These are phyloP conservation scores for Stercorarius parasiticus DNA, from an alignment of 2,113 vertebrate genomes.

Conservation along the genomic window DNA sequence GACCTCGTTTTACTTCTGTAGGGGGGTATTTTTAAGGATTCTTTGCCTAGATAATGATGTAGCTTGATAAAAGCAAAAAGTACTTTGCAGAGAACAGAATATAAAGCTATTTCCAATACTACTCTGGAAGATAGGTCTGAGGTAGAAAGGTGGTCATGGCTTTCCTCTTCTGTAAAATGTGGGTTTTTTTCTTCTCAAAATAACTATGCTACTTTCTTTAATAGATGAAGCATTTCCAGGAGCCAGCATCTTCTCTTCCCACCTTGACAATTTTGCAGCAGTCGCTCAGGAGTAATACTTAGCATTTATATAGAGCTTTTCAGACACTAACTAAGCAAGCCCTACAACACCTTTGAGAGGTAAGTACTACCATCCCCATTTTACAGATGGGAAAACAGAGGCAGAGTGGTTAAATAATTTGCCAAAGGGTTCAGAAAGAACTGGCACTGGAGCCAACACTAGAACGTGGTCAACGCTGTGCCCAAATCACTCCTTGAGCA, in stretches of 20 bases:
- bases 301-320: constrained; percentile 26
- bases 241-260: constrained; percentile 2
- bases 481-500: background rate
- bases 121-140: constrained; percentile 88
- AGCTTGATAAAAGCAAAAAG: constrained; percentile 73
- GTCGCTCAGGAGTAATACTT: constrained; percentile 39
- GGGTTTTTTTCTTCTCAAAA: constrained; percentile 68
- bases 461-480: background rate
- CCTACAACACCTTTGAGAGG: background rate
- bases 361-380: constrained; percentile 21
- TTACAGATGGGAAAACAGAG: constrained; percentile 62
- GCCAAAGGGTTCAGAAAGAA: constrained; percentile 1
- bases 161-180: constrained; percentile 91
- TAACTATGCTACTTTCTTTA: constrained; percentile 77
- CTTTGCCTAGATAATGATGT: constrained; percentile 64
- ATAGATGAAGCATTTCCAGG: constrained; percentile 16
- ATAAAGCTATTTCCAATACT: constrained; percentile 79
- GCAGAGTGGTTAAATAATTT: constrained; percentile 53
- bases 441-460: background rate
- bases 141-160: constrained; percentile 99
- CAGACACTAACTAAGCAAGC: background rate
- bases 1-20: constrained; percentile 63
- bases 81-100: constrained; percentile 63
- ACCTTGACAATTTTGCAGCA: constrained; percentile 49
- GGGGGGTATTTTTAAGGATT: constrained; percentile 64